Evolutionary conservation across 2,113 vertebrate genomes (phyloP).

Genomic region (Ciconia maguari): DNA sequence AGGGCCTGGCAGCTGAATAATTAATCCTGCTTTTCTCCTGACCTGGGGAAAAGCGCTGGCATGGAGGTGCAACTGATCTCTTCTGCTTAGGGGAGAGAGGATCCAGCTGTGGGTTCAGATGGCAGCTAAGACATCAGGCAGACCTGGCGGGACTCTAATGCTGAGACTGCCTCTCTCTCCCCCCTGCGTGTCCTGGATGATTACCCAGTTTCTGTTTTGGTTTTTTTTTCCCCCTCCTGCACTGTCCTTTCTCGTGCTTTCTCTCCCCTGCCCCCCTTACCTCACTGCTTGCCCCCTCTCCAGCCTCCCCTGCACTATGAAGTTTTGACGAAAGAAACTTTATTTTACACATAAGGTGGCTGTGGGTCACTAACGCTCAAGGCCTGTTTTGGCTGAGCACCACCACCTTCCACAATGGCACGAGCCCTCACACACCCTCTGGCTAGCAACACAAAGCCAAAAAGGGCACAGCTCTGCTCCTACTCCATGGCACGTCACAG

Average conservation of each 20-base stretch:
- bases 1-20: not conserved
- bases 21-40: not conserved
- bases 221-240: not conserved
- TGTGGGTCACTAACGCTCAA: not conserved
- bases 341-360: not conserved
- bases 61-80: not conserved
- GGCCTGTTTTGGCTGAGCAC: not conserved
- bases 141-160: not conserved
- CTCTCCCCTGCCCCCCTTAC: not conserved
- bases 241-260: not conserved
- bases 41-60: not conserved
- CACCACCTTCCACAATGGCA: not conserved
- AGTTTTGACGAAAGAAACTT: not conserved
- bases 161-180: not conserved
- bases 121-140: not conserved
- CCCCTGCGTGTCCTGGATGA: not conserved
- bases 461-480: not conserved
- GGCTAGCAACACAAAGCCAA: not conserved
- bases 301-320: not conserved
- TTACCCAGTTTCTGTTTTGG: not conserved
- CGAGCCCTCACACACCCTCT: not conserved
- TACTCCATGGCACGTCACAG: rapidly evolving
- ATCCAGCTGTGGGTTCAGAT: not conserved
- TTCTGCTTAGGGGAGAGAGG: not conserved
- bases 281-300: not conserved